Base-by-base conservation (phyloP, 2,113 vertebrate species). In the Saguinus midas region DNA sequence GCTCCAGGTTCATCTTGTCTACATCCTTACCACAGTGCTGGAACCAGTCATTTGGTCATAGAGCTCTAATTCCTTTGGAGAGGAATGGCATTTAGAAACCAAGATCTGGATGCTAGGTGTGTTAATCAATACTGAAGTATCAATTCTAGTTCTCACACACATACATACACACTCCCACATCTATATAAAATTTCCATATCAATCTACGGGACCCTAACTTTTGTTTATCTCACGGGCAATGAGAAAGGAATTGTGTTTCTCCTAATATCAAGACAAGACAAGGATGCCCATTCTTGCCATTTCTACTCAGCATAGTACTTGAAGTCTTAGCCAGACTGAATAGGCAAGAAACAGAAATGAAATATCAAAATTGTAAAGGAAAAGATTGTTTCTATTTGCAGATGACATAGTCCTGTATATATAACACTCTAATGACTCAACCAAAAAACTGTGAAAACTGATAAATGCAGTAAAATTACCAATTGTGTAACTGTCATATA, bases 31-130 rank as follows among this genome's bases (percentile, higher is more conserved):
- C 43, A 37, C 17, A 80, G 11, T 3, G 32, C 35, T 64, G 35
- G 29, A 75, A 91, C 27, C 3, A 72, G 32, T 5, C 43, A 8
- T 80, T 90, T 87, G 5, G 79, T 73, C 48, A 81, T 5, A 14
- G 18, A 23, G 4, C 18, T 48, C 27, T 72, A 79, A 64, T 73
- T 95, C 20, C 40, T 48, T 64, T 23, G 21, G 21, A 75, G 25
- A 85, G 17, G 7, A 91, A 78, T 43, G 61, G n/a, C 12, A 90
- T 57, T 66, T 86, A 91, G 79, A 87, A 92, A 58, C 43, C 84
- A 96, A 91, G 80, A 87, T 84, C 55, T 84, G 55, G n/a, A 81
- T 84, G 48, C 6, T 83, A 50, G 43, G 16, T 92, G 29, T 94
- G 64, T 58, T 78, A 27, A 76, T 81, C 25, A 45, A 18, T 35